Evolutionary conservation across 2,888 invertebrate species (phyloP).

Genomic region (Ectemnius lituratus): DNA sequence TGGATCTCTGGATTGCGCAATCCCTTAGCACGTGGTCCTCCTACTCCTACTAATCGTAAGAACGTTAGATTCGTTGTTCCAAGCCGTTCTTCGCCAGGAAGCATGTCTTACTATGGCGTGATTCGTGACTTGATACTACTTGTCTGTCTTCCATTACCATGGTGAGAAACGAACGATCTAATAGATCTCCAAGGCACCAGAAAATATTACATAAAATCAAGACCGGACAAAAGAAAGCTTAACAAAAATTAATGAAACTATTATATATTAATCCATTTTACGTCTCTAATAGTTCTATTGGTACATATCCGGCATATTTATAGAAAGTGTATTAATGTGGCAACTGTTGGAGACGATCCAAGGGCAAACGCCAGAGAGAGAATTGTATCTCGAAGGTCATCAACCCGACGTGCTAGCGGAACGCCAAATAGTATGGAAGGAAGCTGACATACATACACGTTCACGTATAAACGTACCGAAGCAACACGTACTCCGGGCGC

Average conservation of each 20-base stretch:
- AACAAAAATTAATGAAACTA: too few species aligned
- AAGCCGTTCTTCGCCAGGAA: neutral
- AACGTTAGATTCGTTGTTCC: slow-evolving; percentile 21
- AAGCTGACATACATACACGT: neutral
- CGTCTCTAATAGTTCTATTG: neutral
- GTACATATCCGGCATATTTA: neutral
- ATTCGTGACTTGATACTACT: too few species aligned
- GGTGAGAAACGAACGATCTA: too few species aligned
- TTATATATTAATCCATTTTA: too few species aligned
- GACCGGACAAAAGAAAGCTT: too few species aligned
- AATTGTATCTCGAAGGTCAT: slow-evolving; percentile 29
- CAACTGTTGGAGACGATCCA: slow-evolving; percentile 9
- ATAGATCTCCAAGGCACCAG: too few species aligned
- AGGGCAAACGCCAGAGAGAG: neutral
- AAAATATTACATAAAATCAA: too few species aligned
- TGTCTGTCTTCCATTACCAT: too few species aligned
- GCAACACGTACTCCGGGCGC: neutral
- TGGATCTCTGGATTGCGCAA: neutral
- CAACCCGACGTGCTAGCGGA: slow-evolving; percentile 19
- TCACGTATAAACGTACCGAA: neutral
- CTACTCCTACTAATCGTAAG: neutral
- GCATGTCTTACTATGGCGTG: neutral
- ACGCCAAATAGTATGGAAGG: slow-evolving; percentile 26
- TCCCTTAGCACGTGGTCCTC: neutral
- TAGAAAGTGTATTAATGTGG: neutral